Percentiles rank a stretch among this genome's conserved stretches.
These are phyloP conservation scores for Falco columbarius DNA, from an alignment of 2,797 vertebrate species.

Conservation along the genomic window DNA sequence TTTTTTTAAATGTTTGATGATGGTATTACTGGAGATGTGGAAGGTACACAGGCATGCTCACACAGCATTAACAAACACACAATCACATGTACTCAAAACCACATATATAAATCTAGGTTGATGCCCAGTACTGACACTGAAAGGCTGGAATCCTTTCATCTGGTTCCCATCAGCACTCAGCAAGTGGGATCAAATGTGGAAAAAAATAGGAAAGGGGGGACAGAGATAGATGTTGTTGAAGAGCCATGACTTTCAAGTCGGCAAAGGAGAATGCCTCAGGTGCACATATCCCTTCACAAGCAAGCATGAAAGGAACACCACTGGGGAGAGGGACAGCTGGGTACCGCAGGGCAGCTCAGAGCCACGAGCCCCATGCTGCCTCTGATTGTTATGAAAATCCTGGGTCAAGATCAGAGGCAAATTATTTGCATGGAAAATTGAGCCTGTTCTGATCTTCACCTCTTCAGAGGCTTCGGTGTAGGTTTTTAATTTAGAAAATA, in stretches of 20 bases:
- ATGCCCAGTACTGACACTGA: neutral
- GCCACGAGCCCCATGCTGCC: neutral
- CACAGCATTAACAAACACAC: neutral
- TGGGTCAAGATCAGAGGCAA: constrained; percentile 32
- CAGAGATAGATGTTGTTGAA: neutral
- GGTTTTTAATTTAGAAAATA: constrained; percentile 48
- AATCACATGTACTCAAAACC: neutral
- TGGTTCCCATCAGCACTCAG: neutral
- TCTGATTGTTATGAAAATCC: constrained; percentile 45
- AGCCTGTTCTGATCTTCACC: constrained; percentile 25
- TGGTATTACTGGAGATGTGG: neutral
- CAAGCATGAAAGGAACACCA: neutral
- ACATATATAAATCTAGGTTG: neutral
- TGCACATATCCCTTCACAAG: neutral
- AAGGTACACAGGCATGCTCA: neutral
- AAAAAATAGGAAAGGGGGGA: neutral
- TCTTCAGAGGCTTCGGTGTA: constrained; percentile 29
- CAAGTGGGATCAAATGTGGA: neutral
- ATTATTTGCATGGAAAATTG: constrained; percentile 24
- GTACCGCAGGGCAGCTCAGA: neutral
- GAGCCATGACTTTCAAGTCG: neutral
- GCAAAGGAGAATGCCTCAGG: neutral
- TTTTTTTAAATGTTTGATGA: neutral
- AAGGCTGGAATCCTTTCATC: neutral
- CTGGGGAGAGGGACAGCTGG: neutral